Evolutionary conservation across 2,797 vertebrate species (phyloP).

Genomic region (Toxotes lorentzi): DNA sequence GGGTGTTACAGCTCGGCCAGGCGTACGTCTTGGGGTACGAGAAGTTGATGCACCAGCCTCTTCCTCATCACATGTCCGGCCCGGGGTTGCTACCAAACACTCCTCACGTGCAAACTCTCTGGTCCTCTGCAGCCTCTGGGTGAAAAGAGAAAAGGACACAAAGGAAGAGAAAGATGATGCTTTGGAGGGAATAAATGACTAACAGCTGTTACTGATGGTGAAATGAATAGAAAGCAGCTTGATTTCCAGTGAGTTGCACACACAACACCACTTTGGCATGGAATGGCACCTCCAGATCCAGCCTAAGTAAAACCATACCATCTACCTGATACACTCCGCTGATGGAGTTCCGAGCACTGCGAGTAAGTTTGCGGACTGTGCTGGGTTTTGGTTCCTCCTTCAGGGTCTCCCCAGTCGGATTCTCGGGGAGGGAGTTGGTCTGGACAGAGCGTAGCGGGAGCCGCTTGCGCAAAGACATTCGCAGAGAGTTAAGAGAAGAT

Average conservation of each 20-base stretch:
- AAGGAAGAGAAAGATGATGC: neutral
- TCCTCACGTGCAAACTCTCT: constrained; percentile 78
- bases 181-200: neutral
- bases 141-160: neutral
- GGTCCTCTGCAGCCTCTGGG: constrained; percentile 83
- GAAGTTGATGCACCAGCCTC: constrained; percentile 52
- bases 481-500: constrained; percentile 86
- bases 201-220: neutral
- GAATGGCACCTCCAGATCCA: neutral
- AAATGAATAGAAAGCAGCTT: neutral
- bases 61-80: constrained; percentile 60
- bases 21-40: constrained; percentile 73
- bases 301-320: neutral
- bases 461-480: constrained; percentile 90
- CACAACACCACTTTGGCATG: neutral
- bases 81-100: constrained; percentile 83
- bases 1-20: constrained; percentile 62
- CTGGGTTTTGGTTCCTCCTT: constrained; percentile 81
- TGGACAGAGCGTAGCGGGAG: constrained; percentile 88
- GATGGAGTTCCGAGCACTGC: constrained; percentile 88
- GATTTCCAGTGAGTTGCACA: neutral
- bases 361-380: constrained; percentile 84
- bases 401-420: constrained; percentile 83
- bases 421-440: constrained; percentile 82
- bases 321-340: constrained; percentile 90